Conservation (phyloP, 2,113 vertebrate genomes). For the Clarias gariepinus region DNA sequence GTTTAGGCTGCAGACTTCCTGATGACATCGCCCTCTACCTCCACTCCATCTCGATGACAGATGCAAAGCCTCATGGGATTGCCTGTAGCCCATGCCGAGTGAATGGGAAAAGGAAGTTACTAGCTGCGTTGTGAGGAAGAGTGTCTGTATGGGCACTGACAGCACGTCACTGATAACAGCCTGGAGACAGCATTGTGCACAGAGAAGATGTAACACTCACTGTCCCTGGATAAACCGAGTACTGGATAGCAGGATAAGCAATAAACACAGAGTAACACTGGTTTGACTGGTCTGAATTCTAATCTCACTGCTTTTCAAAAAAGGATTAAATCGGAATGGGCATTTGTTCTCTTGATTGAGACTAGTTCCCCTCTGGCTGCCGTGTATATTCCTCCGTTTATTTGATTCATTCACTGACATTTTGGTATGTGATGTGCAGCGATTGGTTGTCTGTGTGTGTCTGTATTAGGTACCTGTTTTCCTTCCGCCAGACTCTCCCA, state of each 20-base stretch:
- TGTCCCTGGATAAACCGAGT: slow-evolving; percentile 23
- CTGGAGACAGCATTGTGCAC: slow-evolving; percentile 20
- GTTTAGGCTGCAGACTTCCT: slow-evolving; percentile 51
- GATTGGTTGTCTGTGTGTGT: slow-evolving; percentile 70
- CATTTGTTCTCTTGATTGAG: neutral
- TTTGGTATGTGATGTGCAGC: slow-evolving; percentile 65
- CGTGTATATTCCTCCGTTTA: slow-evolving; percentile 22
- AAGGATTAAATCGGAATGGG: neutral
- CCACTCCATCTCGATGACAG: slow-evolving; percentile 44
- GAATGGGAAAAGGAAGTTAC: slow-evolving; percentile 45
- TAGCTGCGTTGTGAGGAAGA: slow-evolving; percentile 38
- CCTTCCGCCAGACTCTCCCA: slow-evolving; percentile 67
- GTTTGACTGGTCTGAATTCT: slow-evolving; percentile 19
- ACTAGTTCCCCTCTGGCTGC: slow-evolving; percentile 9
- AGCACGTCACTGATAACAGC: slow-evolving; percentile 46
- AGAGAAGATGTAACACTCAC: slow-evolving; percentile 21
- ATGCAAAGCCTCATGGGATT: slow-evolving; percentile 39
- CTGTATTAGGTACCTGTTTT: slow-evolving; percentile 64
- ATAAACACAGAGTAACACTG: slow-evolving; percentile 6
- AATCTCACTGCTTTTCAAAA: slow-evolving; percentile 31
- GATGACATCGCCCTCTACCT: slow-evolving; percentile 44
- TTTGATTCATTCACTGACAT: slow-evolving; percentile 39
- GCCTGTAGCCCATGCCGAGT: slow-evolving; percentile 28
- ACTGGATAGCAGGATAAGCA: slow-evolving; percentile 7
- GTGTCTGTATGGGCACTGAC: slow-evolving; percentile 42